Base-by-base conservation (phyloP, 2,888 invertebrate species). In the Macaria liturata region DNA sequence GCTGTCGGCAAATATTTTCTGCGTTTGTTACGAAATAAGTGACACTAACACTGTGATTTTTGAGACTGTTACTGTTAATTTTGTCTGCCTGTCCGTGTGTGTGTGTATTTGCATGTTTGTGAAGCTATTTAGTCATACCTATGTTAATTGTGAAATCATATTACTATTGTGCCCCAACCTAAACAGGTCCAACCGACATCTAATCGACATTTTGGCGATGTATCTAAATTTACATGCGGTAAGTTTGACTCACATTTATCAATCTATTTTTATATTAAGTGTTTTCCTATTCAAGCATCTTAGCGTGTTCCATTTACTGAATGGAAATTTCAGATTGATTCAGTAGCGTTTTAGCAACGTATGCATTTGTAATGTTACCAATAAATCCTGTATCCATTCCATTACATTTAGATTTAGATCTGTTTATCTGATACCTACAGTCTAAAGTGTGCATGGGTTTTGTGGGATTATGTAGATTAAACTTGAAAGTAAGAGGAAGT, bases 1-100 rank as follows among this genome's bases (percentile, higher is more conserved):
- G 86, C 89, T 66, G 75, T 86, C 70, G 83, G 87, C 72, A 89
- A 83, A 79, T 83, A 82, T 70, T 76, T 91, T 71, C 71, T 87
- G 64, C 77, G 85, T 71, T 75, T 90, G 59, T 73, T 91, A 42
- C 75, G 83, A 71, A 83, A 83, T 66, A 80, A 81, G 75, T 85
- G 74, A 84, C 60, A 81, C 78, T 76, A 74, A 74, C 66, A 61
- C 30, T 57, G n/a, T 59, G 58, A 64, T 64, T 59, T 57, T 65
- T 69, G 61, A 71, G 73, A 74, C 70, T 74, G 71, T 70, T 69
- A 67, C 68, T 66, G 62, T 65, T 69, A 61, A 50, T 54, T 6
- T 64, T 59, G 70, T 71, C 66, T 63, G 67, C 66, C 51, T 68
- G 66, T 64, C 43, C 59, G 48, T 64, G 59, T 75, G 72, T 78